Evolutionary conservation across 2,888 invertebrate species (phyloP), one percentile per base, ranked within the genome.

Genomic region (Eulithis testata): DNA sequence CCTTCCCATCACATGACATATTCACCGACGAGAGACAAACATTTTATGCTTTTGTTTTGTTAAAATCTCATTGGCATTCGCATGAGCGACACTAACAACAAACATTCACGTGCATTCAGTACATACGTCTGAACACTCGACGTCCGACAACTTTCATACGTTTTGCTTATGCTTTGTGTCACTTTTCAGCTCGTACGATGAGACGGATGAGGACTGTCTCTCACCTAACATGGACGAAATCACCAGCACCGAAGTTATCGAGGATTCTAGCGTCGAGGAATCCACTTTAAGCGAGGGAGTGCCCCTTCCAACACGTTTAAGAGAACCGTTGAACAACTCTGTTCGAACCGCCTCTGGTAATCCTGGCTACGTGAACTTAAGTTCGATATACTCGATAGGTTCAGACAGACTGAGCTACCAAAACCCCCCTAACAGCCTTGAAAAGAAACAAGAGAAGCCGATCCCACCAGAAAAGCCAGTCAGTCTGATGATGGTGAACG

Each of bases 161-260:
- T 11, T 14, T 51, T 55, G 7, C 47, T 66, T 37, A 63, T 12
- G 4, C n/a, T n/a, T 44, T 60, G 54, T 71, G 54, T 49, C 14
- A 56, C 65, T 14, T 89, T 94, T 52, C 94, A 95, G 95, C 95
- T 95, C 95, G 83, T 95, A 94, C 94, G 95, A 95, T 95, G 95
- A 95, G 85, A 94, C 94, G 51, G 95, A 94, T 74, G 96, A 96
- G 69, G 96, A 96, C 82, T 93, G 94, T 73, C 91, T 96, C 70
- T 95, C 96, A 68, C 95, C 95, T 72, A 95, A 95, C 82, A 80
- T 96, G 77, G 95, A 95, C 81, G 94, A 94, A 68, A 93, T 95
- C 73, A 89, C 95, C 69, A 94, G 84, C 76, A 90, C 90, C 2
- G 93, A 93, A 69, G 87, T 83, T 27, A 78, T 90, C 45, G 93